Evolutionary conservation across 2,888 invertebrate species (phyloP), one percentile per base, ranked within the genome.

Genomic region (Ectropis crepuscularia): DNA sequence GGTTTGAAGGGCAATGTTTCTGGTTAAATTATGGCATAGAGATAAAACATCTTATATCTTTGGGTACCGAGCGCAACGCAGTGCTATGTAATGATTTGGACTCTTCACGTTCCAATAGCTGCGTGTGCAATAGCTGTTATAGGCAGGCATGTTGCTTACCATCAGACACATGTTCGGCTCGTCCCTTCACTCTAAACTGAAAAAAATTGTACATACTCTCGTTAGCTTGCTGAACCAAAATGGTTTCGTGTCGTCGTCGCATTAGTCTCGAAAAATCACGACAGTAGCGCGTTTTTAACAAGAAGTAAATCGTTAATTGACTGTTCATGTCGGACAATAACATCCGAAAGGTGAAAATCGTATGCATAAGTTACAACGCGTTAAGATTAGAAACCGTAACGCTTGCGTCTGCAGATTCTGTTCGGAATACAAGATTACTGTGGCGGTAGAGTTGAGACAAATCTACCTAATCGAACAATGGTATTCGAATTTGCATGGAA

Each of bases 371-470:
- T 68, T 58, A 77, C 74, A 76, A 72, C 70, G 65, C 70, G 79
- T 78, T 79, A 79, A 69, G 72, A 68, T 76, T 81, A 82, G 83
- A 83, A 83, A 83, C 82, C 81, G 83, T 80, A 76, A 78, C 82
- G 74, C 16, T 49, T 53, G 43, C 53, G 39, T 54, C 59, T 28
- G 47, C 54, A 51, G 59, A 59, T 50, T 48, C 47, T 55, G 55
- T 47, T 55, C 48, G 28, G 57, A 57, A 49, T 57, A 57, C 49
- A 46, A 47, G 55, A 55, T 55, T 55, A 55, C n/a, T n/a, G 37
- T 54, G 6, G 9, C 37, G 7, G 6, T 55, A 55, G 55, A 47
- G 38, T 38, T 55, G 47, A 6, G n/a, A 12, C 0, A 6, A n/a
- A n/a, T 9, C n/a, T 5, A 45, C 10, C 45, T 28, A 28, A 28